Conservation (phyloP, 2,113 vertebrate genomes). For the Ceyx melanurus region DNA sequence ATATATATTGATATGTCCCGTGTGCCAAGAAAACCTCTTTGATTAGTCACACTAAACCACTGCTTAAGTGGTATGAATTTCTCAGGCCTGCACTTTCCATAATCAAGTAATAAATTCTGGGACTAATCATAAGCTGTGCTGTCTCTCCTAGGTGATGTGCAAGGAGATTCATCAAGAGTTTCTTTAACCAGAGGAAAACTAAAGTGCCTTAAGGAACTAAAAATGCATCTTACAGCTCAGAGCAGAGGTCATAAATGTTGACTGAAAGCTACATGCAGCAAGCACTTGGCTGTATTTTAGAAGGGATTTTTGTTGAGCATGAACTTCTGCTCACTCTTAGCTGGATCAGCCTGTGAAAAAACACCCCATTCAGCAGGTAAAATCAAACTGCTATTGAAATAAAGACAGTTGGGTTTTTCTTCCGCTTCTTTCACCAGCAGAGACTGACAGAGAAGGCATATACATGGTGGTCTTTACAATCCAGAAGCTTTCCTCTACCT, state of each 20-base stretch:
- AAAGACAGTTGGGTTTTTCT: not conserved
- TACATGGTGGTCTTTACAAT: not conserved
- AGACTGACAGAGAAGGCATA: rapidly evolving
- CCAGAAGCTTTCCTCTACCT: not conserved
- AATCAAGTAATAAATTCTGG: constrained; percentile 74
- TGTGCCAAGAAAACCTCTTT: constrained; percentile 74
- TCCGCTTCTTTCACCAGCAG: not conserved
- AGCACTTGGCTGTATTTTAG: not conserved
- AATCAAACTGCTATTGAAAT: not conserved
- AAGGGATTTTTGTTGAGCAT: not conserved
- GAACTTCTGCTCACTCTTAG: not conserved
- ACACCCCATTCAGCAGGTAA: not conserved
- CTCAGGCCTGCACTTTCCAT: constrained; percentile 60
- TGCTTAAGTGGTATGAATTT: constrained; percentile 68
- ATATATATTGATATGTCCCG: constrained; percentile 65
- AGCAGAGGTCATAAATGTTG: not conserved
- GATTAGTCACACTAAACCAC: constrained; percentile 73
- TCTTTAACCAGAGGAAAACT: constrained; percentile 21
- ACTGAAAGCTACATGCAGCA: not conserved
- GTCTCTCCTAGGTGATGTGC: not conserved
- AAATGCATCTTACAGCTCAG: not conserved
- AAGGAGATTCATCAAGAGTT: constrained; percentile 26
- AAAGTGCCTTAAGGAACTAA: not conserved
- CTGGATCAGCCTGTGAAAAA: not conserved
- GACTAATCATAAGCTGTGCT: constrained; percentile 33